Evolutionary conservation across 2,113 vertebrate species (phyloP).

Genomic region (Pluvialis apricaria): DNA sequence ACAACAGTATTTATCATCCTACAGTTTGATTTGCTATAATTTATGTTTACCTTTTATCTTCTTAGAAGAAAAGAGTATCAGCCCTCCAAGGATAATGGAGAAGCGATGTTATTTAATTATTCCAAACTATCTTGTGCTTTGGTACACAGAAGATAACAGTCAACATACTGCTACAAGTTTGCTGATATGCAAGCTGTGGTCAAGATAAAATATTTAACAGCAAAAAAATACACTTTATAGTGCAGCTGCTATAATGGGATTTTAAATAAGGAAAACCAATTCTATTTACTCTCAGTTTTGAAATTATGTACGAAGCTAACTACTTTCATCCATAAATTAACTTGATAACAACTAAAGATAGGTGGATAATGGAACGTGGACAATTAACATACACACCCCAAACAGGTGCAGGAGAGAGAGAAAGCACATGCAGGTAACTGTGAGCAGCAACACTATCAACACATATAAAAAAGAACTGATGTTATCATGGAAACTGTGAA

Average conservation of each 20-base stretch:
- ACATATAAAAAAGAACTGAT: neutral
- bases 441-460: neutral
- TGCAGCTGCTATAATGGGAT: conserved; percentile 18
- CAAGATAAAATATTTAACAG: conserved; percentile 68
- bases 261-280: conserved; percentile 49
- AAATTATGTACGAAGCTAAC: neutral
- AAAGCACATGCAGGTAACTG: neutral
- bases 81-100: conserved; percentile 18
- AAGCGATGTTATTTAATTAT: conserved; percentile 68
- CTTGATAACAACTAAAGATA: neutral
- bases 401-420: neutral
- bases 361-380: neutral
- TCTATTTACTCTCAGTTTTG: neutral
- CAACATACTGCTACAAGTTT: conserved; percentile 62
- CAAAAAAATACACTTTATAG: conserved; percentile 43
- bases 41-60: conserved; percentile 70
- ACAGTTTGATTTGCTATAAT: conserved; percentile 61
- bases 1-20: conserved; percentile 61
- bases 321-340: neutral
- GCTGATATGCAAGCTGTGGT: conserved; percentile 60
- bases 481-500: neutral
- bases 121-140: conserved; percentile 52
- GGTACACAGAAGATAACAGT: conserved; percentile 68
- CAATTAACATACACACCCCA: neutral
- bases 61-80: conserved; percentile 54